These are phyloP conservation scores for Nothura maculosa DNA, from an alignment of 2,797 vertebrate species.

Conservation along the genomic window DNA sequence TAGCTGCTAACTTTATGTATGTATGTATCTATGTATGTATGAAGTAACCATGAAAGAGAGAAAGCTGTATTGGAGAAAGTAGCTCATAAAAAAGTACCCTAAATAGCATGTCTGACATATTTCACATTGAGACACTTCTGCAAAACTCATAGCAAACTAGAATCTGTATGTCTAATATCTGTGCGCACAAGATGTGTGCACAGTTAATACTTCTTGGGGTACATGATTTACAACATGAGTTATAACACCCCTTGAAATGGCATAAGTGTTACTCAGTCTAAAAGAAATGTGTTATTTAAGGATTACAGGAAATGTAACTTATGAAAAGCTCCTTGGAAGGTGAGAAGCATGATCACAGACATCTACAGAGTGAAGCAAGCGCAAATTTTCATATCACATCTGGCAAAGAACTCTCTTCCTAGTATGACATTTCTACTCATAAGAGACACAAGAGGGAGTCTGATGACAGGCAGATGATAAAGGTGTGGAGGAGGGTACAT, in stretches of 20 bases:
- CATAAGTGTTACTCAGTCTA: background rate
- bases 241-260: slow-evolving; percentile 1
- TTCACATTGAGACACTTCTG: background rate
- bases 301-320: slow-evolving; percentile 1
- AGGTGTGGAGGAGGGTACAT: background rate
- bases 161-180: background rate
- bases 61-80: background rate
- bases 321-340: background rate
- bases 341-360: background rate
- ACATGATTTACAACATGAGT: background rate
- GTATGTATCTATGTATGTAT: background rate
- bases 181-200: background rate
- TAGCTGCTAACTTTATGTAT: background rate
- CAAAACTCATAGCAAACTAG: background rate
- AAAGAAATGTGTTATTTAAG: slow-evolving; percentile 23
- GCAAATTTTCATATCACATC: background rate
- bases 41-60: background rate
- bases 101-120: background rate
- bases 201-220: background rate
- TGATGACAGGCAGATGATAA: background rate
- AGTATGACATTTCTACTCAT: background rate
- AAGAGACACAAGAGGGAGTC: background rate
- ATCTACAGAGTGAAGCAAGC: background rate
- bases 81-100: background rate
- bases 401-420: background rate